phyloP scores from a whole-genome alignment of 2,888 invertebrate species.

The Scaeva pyrastri region DNA sequence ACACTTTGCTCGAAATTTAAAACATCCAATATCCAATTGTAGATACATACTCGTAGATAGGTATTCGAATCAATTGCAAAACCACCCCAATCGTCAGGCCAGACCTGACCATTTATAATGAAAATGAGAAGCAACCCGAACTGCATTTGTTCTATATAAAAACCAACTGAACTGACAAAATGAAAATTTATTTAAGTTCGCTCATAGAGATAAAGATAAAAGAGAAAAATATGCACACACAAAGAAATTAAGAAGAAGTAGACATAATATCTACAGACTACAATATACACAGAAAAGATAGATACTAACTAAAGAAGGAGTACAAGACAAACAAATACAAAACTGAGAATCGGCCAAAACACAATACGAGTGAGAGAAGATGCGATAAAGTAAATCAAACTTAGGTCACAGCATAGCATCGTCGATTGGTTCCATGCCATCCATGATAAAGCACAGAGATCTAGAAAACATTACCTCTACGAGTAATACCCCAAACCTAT shows the following conservation, averaged over 20 bases:
- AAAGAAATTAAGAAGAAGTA: conserved; percentile 49
- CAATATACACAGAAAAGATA: not conserved
- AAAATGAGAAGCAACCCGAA: not conserved
- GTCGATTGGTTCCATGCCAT: conserved; percentile 69
- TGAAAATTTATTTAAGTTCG: conserved; percentile 54
- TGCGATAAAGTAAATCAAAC: conserved; percentile 58
- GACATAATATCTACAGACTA: not conserved
- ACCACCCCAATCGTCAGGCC: not conserved
- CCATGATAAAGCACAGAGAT: conserved; percentile 57
- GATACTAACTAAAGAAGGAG: conserved; percentile 47
- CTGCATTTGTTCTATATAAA: conserved; percentile 20
- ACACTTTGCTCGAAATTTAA: conserved; percentile 13
- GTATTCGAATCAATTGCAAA: conserved; percentile 47
- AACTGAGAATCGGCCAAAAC: conserved; percentile 43
- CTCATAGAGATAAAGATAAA: conserved; percentile 32
- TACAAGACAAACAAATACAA: conserved; percentile 34
- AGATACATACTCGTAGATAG: not conserved
- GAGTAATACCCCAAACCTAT: not conserved
- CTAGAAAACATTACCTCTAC: not conserved
- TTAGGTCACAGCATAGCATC: conserved; percentile 40
- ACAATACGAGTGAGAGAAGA: conserved; percentile 46
- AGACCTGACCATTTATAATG: no score
- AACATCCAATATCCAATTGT: conserved; percentile 29
- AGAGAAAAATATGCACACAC: conserved; percentile 52
- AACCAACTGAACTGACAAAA: conserved; percentile 36